Base-by-base conservation (phyloP, 2,888 invertebrate genomes). In the Dasypogon diadema region DNA sequence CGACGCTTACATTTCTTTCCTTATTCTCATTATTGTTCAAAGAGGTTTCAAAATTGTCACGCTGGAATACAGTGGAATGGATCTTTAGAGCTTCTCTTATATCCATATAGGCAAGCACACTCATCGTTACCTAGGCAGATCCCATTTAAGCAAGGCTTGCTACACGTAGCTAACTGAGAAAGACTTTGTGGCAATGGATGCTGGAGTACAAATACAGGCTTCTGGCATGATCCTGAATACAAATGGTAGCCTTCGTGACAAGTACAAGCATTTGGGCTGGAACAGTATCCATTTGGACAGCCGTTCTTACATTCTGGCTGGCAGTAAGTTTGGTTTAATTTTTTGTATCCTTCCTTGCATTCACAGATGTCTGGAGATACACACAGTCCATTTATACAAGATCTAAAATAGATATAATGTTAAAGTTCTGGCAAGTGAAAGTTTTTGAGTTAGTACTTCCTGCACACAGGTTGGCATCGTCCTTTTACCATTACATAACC, bases 331-430 rank as follows among this genome's bases (percentile, higher is more conserved):
- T 16, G 6, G 2, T 10, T 5, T 48, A 16, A 92, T 0, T 91
- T 91, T 1, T 91, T 46, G 58, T 83, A 83, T 0, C 88, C 88
- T 12, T 82, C 81, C 54, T 84, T 81, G 37, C 85, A 85, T 12
- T 76, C 86, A 82, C 93, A 93, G 0, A 85, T 85, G 75, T 89
- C 87, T 1, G 78, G 87, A 84, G 84, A 92, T 89, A 89, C 86
- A 82, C 93, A 93, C 3, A 78, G 80, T 2, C 88, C 88, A 80
- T 90, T 89, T 0, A 85, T 81, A 63, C 89, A 89, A 51, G 22
- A 24, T 14, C 65, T 65, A 37, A 16, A 51, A 51, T 18, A 14
- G 48, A 48, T 8, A 14, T 1, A 4, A 48, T 48, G n/a, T 48
- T 48, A 12, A 48, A 48, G n/a, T n/a, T n/a, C n/a, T n/a, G 5